These are phyloP conservation scores for Antigone vipio DNA, from an alignment of 2,113 vertebrate species.

Conservation along the genomic window DNA sequence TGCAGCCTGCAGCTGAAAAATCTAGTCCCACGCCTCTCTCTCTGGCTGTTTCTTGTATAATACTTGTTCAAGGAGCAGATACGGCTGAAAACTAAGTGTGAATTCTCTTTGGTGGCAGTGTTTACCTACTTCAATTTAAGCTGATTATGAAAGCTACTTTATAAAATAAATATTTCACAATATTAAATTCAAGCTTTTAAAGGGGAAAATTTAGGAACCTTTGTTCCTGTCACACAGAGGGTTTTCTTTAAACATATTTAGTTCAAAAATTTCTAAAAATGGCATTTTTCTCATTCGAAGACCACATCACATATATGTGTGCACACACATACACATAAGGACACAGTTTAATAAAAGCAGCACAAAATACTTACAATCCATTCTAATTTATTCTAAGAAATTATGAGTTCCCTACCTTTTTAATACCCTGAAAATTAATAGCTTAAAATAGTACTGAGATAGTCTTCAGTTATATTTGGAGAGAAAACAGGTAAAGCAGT, in stretches of 20 bases:
- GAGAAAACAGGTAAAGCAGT: background rate
- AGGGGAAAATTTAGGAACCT: background rate
- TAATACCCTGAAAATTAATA: background rate
- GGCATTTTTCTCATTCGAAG: background rate
- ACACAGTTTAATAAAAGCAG: background rate
- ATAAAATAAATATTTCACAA: slow-evolving; percentile 30
- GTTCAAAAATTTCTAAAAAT: background rate
- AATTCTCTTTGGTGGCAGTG: background rate
- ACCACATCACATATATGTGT: background rate
- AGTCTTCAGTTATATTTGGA: background rate
- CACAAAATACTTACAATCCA: background rate
- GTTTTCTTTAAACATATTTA: background rate
- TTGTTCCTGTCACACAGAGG: background rate
- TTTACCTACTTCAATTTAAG: slow-evolving; percentile 14
- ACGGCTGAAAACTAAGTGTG: background rate
- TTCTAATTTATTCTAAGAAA: background rate
- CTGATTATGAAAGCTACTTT: background rate
- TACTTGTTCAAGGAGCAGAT: background rate
- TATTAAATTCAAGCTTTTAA: background rate
- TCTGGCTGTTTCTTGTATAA: background rate
- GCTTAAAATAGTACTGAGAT: background rate
- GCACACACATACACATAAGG: background rate
- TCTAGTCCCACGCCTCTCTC: too few species aligned
- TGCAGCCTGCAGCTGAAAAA: background rate
- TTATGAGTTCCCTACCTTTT: background rate